Percentiles rank a stretch among this genome's conserved stretches.
Evolutionary conservation across 2,113 vertebrate species (phyloP).

Genomic region (Osmerus eperlanus): DNA sequence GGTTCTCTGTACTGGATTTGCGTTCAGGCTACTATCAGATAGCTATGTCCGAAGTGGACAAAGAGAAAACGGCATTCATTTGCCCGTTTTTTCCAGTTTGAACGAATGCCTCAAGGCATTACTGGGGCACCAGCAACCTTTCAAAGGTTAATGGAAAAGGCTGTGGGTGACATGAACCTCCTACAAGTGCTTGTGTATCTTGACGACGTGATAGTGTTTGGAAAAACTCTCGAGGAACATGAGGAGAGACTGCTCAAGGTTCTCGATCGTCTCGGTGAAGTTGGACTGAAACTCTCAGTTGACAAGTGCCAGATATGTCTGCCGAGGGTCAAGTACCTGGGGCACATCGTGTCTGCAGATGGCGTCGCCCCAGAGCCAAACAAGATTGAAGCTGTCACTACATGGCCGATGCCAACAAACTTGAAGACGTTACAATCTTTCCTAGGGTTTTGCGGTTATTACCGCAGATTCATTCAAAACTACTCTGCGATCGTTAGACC

Average conservation of each 20-base stretch:
- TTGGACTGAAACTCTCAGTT: background rate
- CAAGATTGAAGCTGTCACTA: background rate
- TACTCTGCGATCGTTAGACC: background rate
- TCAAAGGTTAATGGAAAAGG: constrained; percentile 21
- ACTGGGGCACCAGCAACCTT: constrained; percentile 21
- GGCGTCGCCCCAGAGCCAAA: background rate
- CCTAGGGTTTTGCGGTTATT: constrained; percentile 5
- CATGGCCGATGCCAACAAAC: background rate
- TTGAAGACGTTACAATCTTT: constrained; percentile 5
- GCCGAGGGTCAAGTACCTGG: background rate
- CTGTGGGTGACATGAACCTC: constrained; percentile 24
- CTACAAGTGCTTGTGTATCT: constrained; percentile 14
- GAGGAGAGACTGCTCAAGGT: constrained; percentile 5
- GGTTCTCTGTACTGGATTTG: constrained; percentile 28
- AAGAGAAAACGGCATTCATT: constrained; percentile 16
- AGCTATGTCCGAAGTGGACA: constrained; percentile 16
- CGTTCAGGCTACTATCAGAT: constrained; percentile 19
- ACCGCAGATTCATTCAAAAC: background rate
- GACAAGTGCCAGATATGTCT: constrained; percentile 6
- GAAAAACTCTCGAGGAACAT: background rate
- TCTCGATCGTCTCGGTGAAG: background rate
- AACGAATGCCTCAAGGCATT: background rate
- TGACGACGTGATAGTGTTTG: background rate
- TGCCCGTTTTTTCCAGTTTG: background rate
- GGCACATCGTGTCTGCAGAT: constrained; percentile 9